Conservation (phyloP, 2,888 invertebrate genomes). For the Brachypalpus laphriformis region DNA sequence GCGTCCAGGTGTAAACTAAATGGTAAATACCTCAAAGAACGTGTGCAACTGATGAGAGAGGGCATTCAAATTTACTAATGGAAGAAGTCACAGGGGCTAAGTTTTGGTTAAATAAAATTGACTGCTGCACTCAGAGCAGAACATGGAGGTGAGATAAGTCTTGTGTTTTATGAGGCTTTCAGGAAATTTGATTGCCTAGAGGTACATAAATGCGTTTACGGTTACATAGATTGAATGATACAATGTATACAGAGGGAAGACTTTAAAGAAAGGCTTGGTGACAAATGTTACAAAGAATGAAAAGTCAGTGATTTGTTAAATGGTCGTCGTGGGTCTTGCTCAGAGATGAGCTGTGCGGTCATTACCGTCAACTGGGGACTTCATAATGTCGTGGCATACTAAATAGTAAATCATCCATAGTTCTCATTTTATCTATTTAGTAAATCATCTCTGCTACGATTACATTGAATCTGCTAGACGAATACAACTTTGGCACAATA, state of each 20-base stretch:
- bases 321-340: too few relatives aligned
- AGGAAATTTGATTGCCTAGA: background rate
- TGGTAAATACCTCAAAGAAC: conserved; percentile 14
- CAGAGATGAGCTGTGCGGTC: too few relatives aligned
- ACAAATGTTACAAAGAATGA: too few relatives aligned
- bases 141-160: background rate
- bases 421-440: too few relatives aligned
- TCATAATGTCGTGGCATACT: too few relatives aligned
- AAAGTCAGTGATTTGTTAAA: too few relatives aligned
- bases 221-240: background rate
- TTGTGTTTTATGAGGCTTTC: background rate
- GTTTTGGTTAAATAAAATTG: conserved; percentile 14
- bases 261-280: background rate
- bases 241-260: background rate
- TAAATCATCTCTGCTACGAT: too few relatives aligned
- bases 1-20: conserved; percentile 32
- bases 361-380: too few relatives aligned
- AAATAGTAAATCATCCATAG: too few relatives aligned
- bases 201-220: background rate
- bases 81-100: background rate
- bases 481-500: too few relatives aligned
- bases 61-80: conserved; percentile 13
- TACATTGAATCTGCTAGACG: too few relatives aligned
- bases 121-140: background rate
- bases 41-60: background rate